Evolutionary conservation across 2,797 vertebrate species (phyloP), one percentile per base, ranked within the genome.

Genomic region (Lindbergichthys nudifrons): DNA sequence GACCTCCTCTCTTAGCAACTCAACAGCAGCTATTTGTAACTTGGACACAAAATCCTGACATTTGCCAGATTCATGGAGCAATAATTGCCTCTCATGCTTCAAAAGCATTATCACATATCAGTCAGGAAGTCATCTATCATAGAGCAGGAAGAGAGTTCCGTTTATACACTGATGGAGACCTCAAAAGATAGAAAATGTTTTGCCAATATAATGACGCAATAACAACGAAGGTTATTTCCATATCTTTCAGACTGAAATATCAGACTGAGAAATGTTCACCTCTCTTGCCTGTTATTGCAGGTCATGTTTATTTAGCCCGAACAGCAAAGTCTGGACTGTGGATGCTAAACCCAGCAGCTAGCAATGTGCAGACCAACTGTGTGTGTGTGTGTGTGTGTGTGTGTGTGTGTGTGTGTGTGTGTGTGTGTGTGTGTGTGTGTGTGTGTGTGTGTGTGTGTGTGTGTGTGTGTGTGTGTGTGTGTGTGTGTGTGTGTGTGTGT

Each of bases 1-100:
- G 50, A 26, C 5, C 59, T 18, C 15, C 15, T 45, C 59, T 46
- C 14, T 26, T 18, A 45, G 42, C 21, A 61, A 16, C 30, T 23
- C 10, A 36, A 21, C 46, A 52, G 53, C 14, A 56, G 8, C 30
- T 18, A 58, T 73, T 50, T 73, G 8, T 43, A 32, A 23, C 46
- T 58, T 19, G 65, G 54, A 73, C 47, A 60, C 39, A 47, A 45
- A 19, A 72, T 48, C 16, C 19, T 66, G 63, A 73, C 54, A 23
- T 59, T 73, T 60, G 16, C n/a, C 54, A 59, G 63, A 65, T 11
- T 65, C 14, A 19, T 36, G 10, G 21, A 61, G 23, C 58, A 61
- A 30, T 61, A 18, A 61, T 36, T 9, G 54, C 47, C 47, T 73
- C 54, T 14, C 15, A 39, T 46, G 39, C 23, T 36, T 65, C 53